phyloP scores from a whole-genome alignment of 1,140 invertebrate species.

The Zaprionus inermis region DNA sequence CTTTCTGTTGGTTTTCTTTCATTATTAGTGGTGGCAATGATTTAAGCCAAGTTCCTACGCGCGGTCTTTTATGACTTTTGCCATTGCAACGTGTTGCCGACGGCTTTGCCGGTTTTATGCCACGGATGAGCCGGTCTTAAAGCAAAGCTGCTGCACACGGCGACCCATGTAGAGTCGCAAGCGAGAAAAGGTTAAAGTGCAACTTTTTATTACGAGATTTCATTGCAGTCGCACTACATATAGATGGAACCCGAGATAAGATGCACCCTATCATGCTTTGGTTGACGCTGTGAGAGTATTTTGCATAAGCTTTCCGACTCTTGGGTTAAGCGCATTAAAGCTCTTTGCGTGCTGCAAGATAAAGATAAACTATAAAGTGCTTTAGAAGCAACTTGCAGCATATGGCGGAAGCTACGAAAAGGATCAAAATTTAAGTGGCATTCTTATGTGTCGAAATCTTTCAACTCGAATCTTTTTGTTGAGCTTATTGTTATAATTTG shows the following conservation, averaged over 20 bases:
- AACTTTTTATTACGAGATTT: conserved; percentile 32
- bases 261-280: neutral
- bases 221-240: conserved; percentile 9
- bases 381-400: neutral
- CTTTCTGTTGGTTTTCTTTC: conserved; percentile 5
- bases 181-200: conserved; percentile 17
- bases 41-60: conserved; percentile 40
- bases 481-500: neutral
- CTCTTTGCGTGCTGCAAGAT: neutral
- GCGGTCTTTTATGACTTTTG: conserved; percentile 44
- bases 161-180: neutral
- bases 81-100: conserved; percentile 22
- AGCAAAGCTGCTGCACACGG: conserved; percentile 17
- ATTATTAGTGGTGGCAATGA: conserved; percentile 41
- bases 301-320: conserved; percentile 26
- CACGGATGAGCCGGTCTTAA: conserved; percentile 24
- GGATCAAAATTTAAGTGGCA: too few relatives aligned
- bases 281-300: conserved; percentile 21
- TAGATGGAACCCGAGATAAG: neutral
- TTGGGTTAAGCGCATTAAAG: neutral
- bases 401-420: neutral
- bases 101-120: conserved; percentile 21
- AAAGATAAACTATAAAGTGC: neutral
- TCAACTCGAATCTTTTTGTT: too few relatives aligned
- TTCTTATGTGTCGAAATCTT: neutral